Base-by-base conservation (phyloP, 2,888 invertebrate genomes). In the Platycheirus albimanus region DNA sequence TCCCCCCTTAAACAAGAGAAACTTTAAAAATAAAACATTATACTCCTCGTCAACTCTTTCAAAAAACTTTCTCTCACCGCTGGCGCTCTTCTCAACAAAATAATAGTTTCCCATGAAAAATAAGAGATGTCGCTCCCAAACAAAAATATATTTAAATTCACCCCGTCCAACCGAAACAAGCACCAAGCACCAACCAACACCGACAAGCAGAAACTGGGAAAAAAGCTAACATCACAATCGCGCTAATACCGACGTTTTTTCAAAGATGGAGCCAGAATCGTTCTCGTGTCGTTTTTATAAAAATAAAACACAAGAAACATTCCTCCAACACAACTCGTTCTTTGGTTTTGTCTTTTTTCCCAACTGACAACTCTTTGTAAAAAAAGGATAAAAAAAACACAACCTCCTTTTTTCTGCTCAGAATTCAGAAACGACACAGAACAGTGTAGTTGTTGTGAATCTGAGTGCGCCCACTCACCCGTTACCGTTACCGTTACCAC, bases 191-290 rank as follows among this genome's bases (percentile, higher is more conserved):
- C 69, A 41, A 47, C 17, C 33, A 28, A 10, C 33, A 47, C 17
- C 33, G 15, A 10, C 33, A 17, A 61, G 15, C 17, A 20, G 61
- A 58, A 66, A 45, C 75, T 74, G 64, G n/a, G 51, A 74, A 71
- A 75, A 86, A 87, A 88, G 87, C 87, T 87, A 86, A 86, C 86
- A 86, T 86, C 86, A 86, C 80, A 72, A 78, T 67, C 49, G 63
- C 74, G 74, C 79, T 79, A 79, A 54, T 81, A 61, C 85, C 28
- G 7, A 10, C 4, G 41, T 52, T 85, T 86, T 86, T 85, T 85
- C 86, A 87, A 87, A 88, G 88, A 88, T 88, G 88, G 87, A 87
- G 88, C 86, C 81, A 85, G 43, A 61, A 75, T 76, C 85, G 86
- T 28, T 54, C 47, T 64, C 71, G 33, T 61, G 47, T 63, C 61